Conservation (phyloP, 2,797 vertebrate genomes). For the Eptatretus atami region DNA sequence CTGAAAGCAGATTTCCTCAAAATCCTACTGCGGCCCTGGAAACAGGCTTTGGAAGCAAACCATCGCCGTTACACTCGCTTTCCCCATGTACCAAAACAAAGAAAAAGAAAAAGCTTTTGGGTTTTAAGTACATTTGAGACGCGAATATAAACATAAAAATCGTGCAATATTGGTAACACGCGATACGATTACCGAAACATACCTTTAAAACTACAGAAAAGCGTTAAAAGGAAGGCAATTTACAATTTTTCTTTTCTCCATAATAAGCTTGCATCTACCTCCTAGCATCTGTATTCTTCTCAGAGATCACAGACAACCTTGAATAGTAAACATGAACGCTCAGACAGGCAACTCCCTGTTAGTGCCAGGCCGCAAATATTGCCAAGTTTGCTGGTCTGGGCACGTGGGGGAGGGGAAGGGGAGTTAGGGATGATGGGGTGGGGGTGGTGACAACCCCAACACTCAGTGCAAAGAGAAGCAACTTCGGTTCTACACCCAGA, state of each 20-base stretch:
- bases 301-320: constrained; percentile 75
- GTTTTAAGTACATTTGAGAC: not conserved
- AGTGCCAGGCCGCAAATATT: too few species aligned
- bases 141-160: too few species aligned
- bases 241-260: constrained; percentile 48
- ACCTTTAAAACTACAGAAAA: constrained; percentile 22
- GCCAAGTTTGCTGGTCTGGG: too few species aligned
- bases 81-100: not conserved
- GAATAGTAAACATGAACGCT: constrained; percentile 84
- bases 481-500: too few species aligned
- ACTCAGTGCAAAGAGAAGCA: constrained; percentile 3
- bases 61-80: too few species aligned
- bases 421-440: too few species aligned
- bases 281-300: constrained; percentile 27
- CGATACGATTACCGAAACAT: constrained; percentile 48
- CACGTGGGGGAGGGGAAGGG: too few species aligned
- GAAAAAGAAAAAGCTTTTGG: not conserved
- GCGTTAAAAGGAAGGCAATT: constrained; percentile 18
- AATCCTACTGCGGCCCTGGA: too few species aligned
- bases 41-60: too few species aligned
- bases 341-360: too few species aligned
- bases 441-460: too few species aligned
- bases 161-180: constrained; percentile 86
- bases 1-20: too few species aligned
- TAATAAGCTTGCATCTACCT: constrained; percentile 49